These are phyloP conservation scores for Drosophila novamexicana DNA, from an alignment of 1,140 invertebrate genomes.

Conservation along the genomic window DNA sequence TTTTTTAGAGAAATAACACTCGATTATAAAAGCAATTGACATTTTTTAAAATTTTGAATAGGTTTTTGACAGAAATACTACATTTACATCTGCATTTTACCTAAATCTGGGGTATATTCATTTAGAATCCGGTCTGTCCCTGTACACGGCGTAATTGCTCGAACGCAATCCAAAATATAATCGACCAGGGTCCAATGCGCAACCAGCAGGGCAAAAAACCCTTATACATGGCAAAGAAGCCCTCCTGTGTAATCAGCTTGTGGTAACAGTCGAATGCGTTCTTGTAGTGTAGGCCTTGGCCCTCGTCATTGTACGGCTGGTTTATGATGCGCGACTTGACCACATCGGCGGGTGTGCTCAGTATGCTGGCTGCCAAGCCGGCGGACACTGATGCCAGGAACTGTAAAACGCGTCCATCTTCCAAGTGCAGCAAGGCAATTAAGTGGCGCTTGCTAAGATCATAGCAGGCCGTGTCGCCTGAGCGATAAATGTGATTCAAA, in stretches of 20 bases:
- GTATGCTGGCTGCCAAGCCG: constrained; percentile 15
- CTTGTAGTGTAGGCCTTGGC: constrained; percentile 37
- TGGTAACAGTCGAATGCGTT: constrained; percentile 33
- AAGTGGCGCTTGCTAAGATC: constrained; percentile 43
- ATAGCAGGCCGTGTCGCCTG: constrained; percentile 44
- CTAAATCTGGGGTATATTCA: too few relatives aligned
- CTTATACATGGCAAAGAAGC: constrained; percentile 40
- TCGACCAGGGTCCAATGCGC: constrained; percentile 41
- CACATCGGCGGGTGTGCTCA: constrained; percentile 47
- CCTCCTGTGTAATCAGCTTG: constrained; percentile 37
- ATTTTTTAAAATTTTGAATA: too few relatives aligned
- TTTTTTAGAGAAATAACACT: too few relatives aligned
- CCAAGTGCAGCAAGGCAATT: neutral
- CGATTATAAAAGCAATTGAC: too few relatives aligned
- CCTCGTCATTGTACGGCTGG: constrained; percentile 32
- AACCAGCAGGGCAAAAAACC: constrained; percentile 45
- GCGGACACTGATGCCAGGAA: constrained; percentile 40
- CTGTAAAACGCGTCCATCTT: constrained; percentile 26
- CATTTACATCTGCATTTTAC: too few relatives aligned
- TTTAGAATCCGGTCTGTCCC: constrained; percentile 44
- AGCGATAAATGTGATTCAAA: too few relatives aligned
- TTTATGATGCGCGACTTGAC: constrained; percentile 55
- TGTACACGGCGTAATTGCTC: constrained; percentile 37
- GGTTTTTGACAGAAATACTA: too few relatives aligned
- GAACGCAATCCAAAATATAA: constrained; percentile 46